Conservation (phyloP, 2,797 vertebrate species). For the Huso huso region DNA sequence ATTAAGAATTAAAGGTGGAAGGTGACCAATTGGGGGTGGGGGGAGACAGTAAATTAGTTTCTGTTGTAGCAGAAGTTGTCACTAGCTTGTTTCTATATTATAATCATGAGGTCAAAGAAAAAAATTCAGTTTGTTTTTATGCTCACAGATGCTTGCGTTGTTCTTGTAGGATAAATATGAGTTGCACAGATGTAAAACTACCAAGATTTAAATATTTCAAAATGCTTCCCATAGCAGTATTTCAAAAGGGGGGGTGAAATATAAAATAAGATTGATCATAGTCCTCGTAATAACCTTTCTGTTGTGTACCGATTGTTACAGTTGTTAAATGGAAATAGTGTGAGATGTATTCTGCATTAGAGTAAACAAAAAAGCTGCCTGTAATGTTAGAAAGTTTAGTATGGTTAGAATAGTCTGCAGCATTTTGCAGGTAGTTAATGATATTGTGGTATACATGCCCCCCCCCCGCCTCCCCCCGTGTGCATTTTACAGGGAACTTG, state of each 20-base stretch:
- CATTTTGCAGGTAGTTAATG: slow-evolving; percentile 42
- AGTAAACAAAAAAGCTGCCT: slow-evolving; percentile 56
- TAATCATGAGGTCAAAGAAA: slow-evolving; percentile 27
- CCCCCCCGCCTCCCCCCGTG: slow-evolving; percentile 9
- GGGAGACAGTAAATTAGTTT: slow-evolving; percentile 9
- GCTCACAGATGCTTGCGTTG: slow-evolving; percentile 21
- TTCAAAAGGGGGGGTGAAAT: background rate
- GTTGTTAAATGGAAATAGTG: slow-evolving; percentile 31
- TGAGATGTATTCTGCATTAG: slow-evolving; percentile 62
- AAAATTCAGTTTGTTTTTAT: background rate
- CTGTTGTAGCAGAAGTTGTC: slow-evolving; percentile 15
- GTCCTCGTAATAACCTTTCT: slow-evolving; percentile 49
- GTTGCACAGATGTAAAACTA: slow-evolving; percentile 22
- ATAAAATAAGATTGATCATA: no score
- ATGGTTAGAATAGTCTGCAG: slow-evolving; percentile 64
- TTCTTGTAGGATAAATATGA: slow-evolving; percentile 21
- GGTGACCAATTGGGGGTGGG: slow-evolving; percentile 29
- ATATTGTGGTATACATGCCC: slow-evolving; percentile 28
- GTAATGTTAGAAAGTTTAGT: slow-evolving; percentile 76
- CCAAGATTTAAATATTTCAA: background rate
- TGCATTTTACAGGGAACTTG: slow-evolving; percentile 27
- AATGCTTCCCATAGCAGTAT: background rate
- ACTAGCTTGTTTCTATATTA: slow-evolving; percentile 28
- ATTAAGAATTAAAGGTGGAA: slow-evolving; percentile 27
- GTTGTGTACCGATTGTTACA: slow-evolving; percentile 1